Conservation (phyloP, 1,140 invertebrate genomes). For the Cydia splendana region DNA sequence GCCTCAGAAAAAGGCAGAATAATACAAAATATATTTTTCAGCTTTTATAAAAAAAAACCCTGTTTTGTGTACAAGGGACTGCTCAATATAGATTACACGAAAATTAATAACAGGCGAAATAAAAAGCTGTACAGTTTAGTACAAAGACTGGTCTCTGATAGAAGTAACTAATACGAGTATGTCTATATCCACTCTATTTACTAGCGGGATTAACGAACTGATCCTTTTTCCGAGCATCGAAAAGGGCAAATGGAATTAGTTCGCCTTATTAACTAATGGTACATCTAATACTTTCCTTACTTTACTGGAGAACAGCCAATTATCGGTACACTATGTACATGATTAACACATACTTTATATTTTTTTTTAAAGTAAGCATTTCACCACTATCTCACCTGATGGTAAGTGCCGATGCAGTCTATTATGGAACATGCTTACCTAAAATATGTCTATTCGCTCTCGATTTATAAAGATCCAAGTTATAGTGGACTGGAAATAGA, state of each 20-base stretch:
- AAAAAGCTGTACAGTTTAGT: background rate
- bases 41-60: background rate
- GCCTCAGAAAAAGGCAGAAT: background rate
- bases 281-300: background rate
- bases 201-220: constrained; percentile 17
- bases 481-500: no score
- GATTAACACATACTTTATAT: no score
- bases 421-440: no score
- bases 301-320: background rate
- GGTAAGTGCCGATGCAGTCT: no score
- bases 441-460: no score
- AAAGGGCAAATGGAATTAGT: constrained; percentile 16
- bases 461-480: no score
- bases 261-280: background rate
- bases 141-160: background rate
- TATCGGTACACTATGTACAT: background rate
- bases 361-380: no score
- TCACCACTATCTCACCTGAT: no score
- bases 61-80: background rate
- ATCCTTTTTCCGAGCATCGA: constrained; percentile 4
- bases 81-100: constrained; percentile 1
- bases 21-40: constrained; percentile 4
- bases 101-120: background rate
- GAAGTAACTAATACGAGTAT: background rate
- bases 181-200: background rate